Conservation (phyloP, 2,888 invertebrate species). For the Callimorpha dominula region DNA sequence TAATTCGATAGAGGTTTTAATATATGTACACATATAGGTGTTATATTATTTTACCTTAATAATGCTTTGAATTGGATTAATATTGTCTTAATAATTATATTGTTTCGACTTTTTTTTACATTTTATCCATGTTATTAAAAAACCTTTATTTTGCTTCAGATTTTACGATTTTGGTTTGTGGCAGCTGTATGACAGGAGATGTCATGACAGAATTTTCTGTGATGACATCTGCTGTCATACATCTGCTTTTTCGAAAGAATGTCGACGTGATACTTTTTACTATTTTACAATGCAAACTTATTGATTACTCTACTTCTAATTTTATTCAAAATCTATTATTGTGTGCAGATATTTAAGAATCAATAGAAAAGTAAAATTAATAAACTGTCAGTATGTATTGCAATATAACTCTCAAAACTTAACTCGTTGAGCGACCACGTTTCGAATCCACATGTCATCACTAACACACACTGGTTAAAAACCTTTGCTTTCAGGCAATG, state of each 20-base stretch:
- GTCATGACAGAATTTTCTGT: slow-evolving; percentile 1
- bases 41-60: neutral
- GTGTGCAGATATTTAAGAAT: too few species aligned
- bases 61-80: neutral
- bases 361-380: neutral
- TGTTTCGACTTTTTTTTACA: neutral
- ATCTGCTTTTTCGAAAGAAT: slow-evolving; percentile 5
- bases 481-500: too few species aligned
- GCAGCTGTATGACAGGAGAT: neutral
- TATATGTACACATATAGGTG: neutral
- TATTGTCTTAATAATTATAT: neutral
- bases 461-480: too few species aligned
- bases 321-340: too few species aligned
- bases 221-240: too few species aligned
- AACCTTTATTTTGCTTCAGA: neutral
- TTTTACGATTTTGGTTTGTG: neutral
- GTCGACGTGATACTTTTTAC: slow-evolving; percentile 7
- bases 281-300: slow-evolving; percentile 1
- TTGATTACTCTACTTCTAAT: neutral
- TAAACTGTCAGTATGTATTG: too few species aligned
- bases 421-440: too few species aligned
- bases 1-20: neutral
- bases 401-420: too few species aligned
- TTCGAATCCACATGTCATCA: too few species aligned
- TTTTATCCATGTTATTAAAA: slow-evolving; percentile 4